Base-by-base conservation (phyloP, 2,113 vertebrate genomes). In the Isichthys henryi region DNA sequence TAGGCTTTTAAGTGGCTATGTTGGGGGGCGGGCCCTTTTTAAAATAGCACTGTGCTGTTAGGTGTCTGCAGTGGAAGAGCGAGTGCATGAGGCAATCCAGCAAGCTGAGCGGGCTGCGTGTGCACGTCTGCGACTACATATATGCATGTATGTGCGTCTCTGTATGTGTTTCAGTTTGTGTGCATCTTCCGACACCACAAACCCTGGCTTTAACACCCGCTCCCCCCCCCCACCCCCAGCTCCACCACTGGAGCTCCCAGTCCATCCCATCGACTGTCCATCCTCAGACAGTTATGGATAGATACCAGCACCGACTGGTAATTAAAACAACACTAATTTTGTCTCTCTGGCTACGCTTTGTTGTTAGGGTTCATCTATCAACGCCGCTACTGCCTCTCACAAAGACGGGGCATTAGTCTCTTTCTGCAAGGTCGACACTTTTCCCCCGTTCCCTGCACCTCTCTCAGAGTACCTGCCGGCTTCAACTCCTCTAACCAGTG, bases 301-400 rank as follows among this genome's bases (percentile, higher is more conserved):
- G 96, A 96, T 95, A 96, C 94, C 95, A 94, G 95, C 95, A 95
- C 95, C 96, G 96, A 96, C 95, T 96, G 95, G 96, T 97, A 96
- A 97, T 97, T 97, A 97, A 97, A 96, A 97, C 96, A 96, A 96
- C 96, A 96, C 96, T 96, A 96, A 97, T 97, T 97, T 96, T 96
- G 96, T 96, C 96, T 96, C 96, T 87, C 94, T 96, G 95, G 95
- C 95, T 96, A 95, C 88, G 92, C 96, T 96, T 95, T 96, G 96
- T 95, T 95, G 96, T 96, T 95, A 92, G 94, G 95, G 94, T 94
- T 94, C 95, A 96, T 96, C 96, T 95, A 96, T 96, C 96, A 97
- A 3, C 94, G 96, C 94, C 95, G 52, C 96, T 95, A 94, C 94
- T 93, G 94, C 94, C 94, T 95, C 95, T 95, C 94, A 95, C 95